Conservation (phyloP, 2,797 vertebrate genomes). For the Delichon dasypus region DNA sequence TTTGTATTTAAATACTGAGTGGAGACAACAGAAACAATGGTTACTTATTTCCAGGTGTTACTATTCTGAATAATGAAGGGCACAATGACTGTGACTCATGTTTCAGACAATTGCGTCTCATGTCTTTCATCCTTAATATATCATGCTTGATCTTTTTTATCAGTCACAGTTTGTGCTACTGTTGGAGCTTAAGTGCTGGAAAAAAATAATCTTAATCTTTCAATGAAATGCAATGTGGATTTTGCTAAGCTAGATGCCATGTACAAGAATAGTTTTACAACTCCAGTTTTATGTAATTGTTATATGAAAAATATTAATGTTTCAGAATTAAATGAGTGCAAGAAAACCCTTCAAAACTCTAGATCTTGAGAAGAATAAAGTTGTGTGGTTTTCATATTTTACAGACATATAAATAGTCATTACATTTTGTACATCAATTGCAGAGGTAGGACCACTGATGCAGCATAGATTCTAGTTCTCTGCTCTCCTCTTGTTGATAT, state of each 20-base stretch:
- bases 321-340: background rate
- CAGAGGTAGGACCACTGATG: background rate
- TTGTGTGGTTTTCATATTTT: background rate
- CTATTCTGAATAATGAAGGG: background rate
- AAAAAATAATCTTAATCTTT: background rate
- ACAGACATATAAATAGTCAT: background rate
- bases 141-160: accelerated
- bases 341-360: background rate
- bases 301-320: background rate
- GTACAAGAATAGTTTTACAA: background rate
- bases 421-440: background rate
- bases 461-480: background rate
- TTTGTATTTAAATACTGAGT: background rate
- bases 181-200: background rate
- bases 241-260: background rate
- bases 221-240: background rate
- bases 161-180: background rate
- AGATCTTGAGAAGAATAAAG: background rate
- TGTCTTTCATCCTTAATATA: background rate
- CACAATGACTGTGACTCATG: background rate
- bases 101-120: background rate
- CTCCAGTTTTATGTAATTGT: background rate
- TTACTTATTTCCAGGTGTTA: background rate
- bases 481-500: background rate
- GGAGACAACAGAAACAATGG: background rate